Evolutionary conservation across 2,888 invertebrate genomes (phyloP), one percentile per base, ranked within the genome.

Genomic region (Junonia oenone): DNA sequence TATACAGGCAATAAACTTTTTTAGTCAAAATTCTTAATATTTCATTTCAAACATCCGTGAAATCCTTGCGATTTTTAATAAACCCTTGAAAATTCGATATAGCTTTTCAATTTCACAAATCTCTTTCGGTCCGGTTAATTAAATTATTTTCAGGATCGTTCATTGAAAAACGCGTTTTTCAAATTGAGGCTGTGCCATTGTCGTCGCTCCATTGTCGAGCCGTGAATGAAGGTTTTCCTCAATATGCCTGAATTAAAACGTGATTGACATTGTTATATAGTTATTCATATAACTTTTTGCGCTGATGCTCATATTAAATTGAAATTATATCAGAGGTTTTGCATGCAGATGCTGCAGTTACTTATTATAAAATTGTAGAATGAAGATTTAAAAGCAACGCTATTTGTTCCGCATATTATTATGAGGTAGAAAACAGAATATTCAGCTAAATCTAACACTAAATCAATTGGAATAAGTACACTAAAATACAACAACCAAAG

Each of bases 91-190:
- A 50, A 47, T 43, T 27, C 15, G 55, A 55, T 45, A 55, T 49
- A 57, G 58, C 55, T 55, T 60, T 58, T 56, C 50, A 58, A 56
- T 55, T 46, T 43, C 22, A 48, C 14, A 55, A 61, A 58, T 58
- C 55, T 55, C 38, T 61, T 58, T 55, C 46, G 49, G 46, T 22
- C 35, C 43, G 47, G 49, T 59, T 65, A 65, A 65, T 63, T 63
- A 59, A 63, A 63, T 63, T 61, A 63, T 61, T 62, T 62, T 55
- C 38, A 35, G 51, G 45, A 51, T 64, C 53, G 58, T 59, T 45
- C 51, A 38, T 17, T 49, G 33, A 58, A 56, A 57, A 60, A 60
- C 55, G 52, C 57, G 50, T 47, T 55, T 48, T 52, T 31, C 31
- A 50, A 40, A 58, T 57, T 52, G 49, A 52, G 45, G 51, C 31